Conservation (phyloP, 1,140 invertebrate genomes). For the Lethrus apterus region DNA sequence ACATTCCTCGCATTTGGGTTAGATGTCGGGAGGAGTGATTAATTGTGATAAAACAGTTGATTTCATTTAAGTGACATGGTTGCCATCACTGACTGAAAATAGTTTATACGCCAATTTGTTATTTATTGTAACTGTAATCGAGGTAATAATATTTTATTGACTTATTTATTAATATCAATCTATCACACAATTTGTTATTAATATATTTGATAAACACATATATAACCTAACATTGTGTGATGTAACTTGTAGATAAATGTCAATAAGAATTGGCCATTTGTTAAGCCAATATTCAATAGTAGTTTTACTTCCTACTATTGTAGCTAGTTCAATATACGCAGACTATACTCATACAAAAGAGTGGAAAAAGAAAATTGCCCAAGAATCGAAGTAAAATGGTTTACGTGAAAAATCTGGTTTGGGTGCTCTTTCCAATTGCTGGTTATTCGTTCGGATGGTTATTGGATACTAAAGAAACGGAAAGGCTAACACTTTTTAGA, state of each 20-base stretch:
- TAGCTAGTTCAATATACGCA: constrained; percentile 50
- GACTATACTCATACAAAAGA: constrained; percentile 61
- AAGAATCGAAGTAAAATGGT: constrained; percentile 38
- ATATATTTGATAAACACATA: too few species aligned
- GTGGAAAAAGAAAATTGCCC: constrained; percentile 52
- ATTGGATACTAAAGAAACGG: constrained; percentile 59
- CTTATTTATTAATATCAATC: too few species aligned
- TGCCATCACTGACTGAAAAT: too few species aligned
- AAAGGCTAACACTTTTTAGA: constrained; percentile 60
- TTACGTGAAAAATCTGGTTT: constrained; percentile 39
- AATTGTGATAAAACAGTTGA: too few species aligned
- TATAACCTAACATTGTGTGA: background rate
- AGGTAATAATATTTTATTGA: too few species aligned
- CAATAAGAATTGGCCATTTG: constrained; percentile 31
- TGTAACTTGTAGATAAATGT: background rate
- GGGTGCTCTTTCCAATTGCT: constrained; percentile 44
- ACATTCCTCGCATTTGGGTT: too few species aligned
- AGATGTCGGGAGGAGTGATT: too few species aligned
- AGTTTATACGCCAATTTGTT: too few species aligned
- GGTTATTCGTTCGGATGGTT: constrained; percentile 53
- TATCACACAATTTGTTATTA: too few species aligned
- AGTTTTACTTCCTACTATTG: constrained; percentile 55
- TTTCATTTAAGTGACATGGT: too few species aligned
- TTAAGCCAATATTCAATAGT: constrained; percentile 52
- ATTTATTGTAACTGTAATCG: background rate